Conservation (phyloP, 1,140 invertebrate species). For the Zaprionus camerounensis region DNA sequence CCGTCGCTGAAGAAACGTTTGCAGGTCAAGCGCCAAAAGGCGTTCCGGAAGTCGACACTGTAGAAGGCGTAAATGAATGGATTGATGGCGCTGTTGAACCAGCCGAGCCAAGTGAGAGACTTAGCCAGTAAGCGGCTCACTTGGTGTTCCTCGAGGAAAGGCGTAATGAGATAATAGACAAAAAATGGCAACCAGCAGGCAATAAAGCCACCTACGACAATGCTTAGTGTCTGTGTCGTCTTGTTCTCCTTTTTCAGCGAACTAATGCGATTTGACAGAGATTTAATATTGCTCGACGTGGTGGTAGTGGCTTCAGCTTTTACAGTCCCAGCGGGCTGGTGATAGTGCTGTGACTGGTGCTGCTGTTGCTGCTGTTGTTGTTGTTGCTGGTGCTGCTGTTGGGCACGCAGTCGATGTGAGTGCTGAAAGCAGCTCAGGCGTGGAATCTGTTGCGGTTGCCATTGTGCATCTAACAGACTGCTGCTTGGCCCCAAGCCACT, state of each 20-base stretch:
- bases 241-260: slow-evolving; percentile 91
- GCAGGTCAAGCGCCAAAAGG: slow-evolving; percentile 92
- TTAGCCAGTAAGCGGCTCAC: slow-evolving; percentile 89
- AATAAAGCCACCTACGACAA: slow-evolving; percentile 96
- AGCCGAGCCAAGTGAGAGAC: slow-evolving; percentile 95
- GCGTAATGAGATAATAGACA: slow-evolving; percentile 92
- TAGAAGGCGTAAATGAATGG: slow-evolving; percentile 96
- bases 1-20: slow-evolving; percentile 85
- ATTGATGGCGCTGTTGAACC: slow-evolving; percentile 96
- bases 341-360: slow-evolving; percentile 52
- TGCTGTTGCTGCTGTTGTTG: slow-evolving; percentile 24
- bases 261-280: slow-evolving; percentile 86
- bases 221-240: slow-evolving; percentile 95
- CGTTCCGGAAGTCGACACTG: slow-evolving; percentile 92
- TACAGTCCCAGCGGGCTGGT: slow-evolving; percentile 22
- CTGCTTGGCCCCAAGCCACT: slow-evolving; percentile 71
- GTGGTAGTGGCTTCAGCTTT: slow-evolving; percentile 20
- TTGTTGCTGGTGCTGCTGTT: slow-evolving; percentile 11
- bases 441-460: slow-evolving; percentile 50
- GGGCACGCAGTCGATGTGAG: slow-evolving; percentile 27
- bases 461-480: slow-evolving; percentile 68
- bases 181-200: slow-evolving; percentile 96
- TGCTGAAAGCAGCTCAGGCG: slow-evolving; percentile 7
- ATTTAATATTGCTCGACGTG: slow-evolving; percentile 59
- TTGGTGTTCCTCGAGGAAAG: slow-evolving; percentile 87